phyloP scores from a whole-genome alignment of 2,113 vertebrate species.

The Protobothrops flavoviridis region DNA sequence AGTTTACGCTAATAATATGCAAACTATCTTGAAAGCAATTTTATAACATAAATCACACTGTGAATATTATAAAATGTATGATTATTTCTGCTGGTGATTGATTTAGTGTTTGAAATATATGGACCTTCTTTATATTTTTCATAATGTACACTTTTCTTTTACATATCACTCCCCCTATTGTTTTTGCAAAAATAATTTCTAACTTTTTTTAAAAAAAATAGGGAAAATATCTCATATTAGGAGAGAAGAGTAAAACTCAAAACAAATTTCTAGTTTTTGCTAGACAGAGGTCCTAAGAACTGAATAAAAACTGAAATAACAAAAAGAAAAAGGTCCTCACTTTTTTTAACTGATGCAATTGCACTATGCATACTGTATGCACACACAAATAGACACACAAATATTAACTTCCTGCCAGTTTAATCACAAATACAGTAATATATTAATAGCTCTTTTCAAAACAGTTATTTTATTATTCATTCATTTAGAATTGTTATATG shows the following conservation, averaged over 20 bases:
- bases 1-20: slow-evolving; percentile 38
- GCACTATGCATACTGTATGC: not conserved
- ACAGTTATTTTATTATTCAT: not conserved
- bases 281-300: slow-evolving; percentile 33
- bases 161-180: slow-evolving; percentile 26
- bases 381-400: not conserved
- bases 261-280: slow-evolving; percentile 27
- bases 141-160: slow-evolving; percentile 27
- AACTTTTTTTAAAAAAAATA: not conserved
- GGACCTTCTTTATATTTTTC: slow-evolving; percentile 24
- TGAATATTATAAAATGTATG: slow-evolving; percentile 49
- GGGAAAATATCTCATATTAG: not conserved
- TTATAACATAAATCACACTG: slow-evolving; percentile 41
- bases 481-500: not conserved
- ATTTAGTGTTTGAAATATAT: slow-evolving; percentile 40
- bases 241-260: slow-evolving; percentile 22
- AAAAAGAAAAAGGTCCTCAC: not conserved
- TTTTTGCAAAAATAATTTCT: slow-evolving; percentile 34
- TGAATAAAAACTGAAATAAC: slow-evolving; percentile 24
- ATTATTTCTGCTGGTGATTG: not conserved
- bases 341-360: slow-evolving; percentile 17
- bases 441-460: not conserved
- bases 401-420: not conserved
- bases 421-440: not conserved
- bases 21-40: slow-evolving; percentile 23